Conservation (phyloP, 1,140 invertebrate species). For the Batillaria attramentaria region DNA sequence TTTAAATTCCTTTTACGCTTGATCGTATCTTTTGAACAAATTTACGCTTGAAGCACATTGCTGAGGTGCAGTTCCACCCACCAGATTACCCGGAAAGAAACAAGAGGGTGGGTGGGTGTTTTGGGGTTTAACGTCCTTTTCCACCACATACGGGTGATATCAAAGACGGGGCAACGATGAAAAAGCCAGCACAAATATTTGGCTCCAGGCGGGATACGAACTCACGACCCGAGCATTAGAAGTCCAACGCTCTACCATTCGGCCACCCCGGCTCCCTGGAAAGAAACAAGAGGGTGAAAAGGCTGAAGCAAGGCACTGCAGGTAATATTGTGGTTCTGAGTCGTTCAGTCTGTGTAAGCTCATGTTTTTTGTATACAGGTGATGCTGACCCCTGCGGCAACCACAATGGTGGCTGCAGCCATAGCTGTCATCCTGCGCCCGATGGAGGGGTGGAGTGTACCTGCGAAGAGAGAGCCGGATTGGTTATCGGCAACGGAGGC, state of each 20-base stretch:
- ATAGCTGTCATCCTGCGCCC: conserved; percentile 91
- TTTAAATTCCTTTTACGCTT: too few relatives aligned
- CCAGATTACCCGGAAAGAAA: too few relatives aligned
- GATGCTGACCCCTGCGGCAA: conserved; percentile 88
- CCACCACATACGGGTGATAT: too few relatives aligned
- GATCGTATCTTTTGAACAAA: too few relatives aligned
- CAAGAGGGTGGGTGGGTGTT: too few relatives aligned
- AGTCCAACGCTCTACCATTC: too few relatives aligned
- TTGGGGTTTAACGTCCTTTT: too few relatives aligned
- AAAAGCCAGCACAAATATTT: too few relatives aligned
- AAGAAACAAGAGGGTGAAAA: neutral
- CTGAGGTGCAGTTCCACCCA: neutral
- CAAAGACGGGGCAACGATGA: too few relatives aligned
- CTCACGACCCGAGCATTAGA: too few relatives aligned
- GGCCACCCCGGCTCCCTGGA: neutral
- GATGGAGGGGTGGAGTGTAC: conserved; percentile 78
- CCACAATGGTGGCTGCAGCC: conserved; percentile 96
- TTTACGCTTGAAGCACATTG: too few relatives aligned
- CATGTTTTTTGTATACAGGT: conserved; percentile 53
- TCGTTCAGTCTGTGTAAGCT: neutral
- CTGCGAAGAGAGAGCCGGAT: conserved; percentile 51
- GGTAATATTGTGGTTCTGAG: neutral
- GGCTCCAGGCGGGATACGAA: too few relatives aligned
- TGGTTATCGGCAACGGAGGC: conserved; percentile 49
- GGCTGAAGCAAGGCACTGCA: neutral